Conservation (phyloP, 2,888 invertebrate species). For the Campoplex capitator region DNA sequence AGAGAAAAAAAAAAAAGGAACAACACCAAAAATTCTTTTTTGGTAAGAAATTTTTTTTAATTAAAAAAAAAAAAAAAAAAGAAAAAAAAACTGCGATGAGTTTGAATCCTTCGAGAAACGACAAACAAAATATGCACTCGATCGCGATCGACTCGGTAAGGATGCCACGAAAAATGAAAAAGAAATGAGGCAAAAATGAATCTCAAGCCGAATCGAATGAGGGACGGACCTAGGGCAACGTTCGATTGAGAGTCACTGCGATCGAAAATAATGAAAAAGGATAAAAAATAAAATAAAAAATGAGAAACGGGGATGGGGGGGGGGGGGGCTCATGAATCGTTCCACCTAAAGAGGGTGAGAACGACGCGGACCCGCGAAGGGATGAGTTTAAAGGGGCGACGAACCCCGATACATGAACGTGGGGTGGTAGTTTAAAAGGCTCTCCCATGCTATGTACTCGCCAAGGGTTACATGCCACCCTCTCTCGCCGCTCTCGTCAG, state of each 20-base stretch:
- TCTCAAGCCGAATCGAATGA: neutral
- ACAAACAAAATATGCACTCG: neutral
- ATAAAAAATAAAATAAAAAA: constrained; percentile 22
- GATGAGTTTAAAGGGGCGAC: constrained; percentile 80
- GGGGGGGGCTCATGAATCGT: neutral
- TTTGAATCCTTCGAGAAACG: neutral
- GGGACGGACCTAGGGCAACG: constrained; percentile 63
- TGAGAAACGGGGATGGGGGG: neutral
- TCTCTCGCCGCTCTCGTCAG: constrained; percentile 61
- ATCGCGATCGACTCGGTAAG: neutral
- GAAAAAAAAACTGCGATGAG: neutral
- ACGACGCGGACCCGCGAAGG: constrained; percentile 63
- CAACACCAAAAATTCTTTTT: neutral
- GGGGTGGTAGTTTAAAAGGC: constrained; percentile 85
- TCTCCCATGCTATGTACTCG: constrained; percentile 83
- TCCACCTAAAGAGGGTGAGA: constrained; percentile 42
- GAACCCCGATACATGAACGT: constrained; percentile 73
- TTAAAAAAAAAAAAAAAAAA: neutral
- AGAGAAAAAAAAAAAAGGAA: no score
- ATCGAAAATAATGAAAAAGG: neutral
- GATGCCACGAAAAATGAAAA: neutral
- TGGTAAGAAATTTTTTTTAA: neutral
- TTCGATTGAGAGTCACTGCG: constrained; percentile 66
- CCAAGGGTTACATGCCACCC: constrained; percentile 25
- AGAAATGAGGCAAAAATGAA: neutral